phyloP scores from a whole-genome alignment of 2,888 invertebrate species.

The Caenorhabditis sp. region DNA sequence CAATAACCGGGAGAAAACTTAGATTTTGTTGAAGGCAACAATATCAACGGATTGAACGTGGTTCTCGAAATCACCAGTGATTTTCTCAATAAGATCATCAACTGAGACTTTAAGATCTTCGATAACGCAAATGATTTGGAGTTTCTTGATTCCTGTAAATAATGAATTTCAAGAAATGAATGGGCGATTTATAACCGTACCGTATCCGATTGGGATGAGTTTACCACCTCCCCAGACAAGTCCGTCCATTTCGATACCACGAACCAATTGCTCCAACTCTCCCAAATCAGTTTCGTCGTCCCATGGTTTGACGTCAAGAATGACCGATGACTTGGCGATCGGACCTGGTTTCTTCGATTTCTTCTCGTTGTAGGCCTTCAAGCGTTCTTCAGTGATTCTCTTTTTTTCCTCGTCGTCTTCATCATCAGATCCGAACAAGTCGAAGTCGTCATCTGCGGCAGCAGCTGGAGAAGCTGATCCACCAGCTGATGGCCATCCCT shows the following conservation, averaged over 20 bases:
- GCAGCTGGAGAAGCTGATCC: constrained; percentile 41
- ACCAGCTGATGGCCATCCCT: constrained; percentile 55
- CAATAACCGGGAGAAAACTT: constrained; percentile 11
- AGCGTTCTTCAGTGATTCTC: constrained; percentile 84
- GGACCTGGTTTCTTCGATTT: constrained; percentile 90
- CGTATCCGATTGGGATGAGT: constrained; percentile 54
- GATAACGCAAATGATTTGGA: constrained; percentile 66
- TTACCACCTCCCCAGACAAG: constrained; percentile 89
- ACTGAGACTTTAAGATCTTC: constrained; percentile 68
- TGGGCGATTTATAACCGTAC: constrained; percentile 5
- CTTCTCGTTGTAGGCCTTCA: constrained; percentile 90
- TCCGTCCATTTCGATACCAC: constrained; percentile 86
- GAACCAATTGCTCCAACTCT: constrained; percentile 83
- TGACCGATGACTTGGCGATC: constrained; percentile 93
- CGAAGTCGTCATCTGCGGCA: constrained; percentile 61
- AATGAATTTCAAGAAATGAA: not conserved
- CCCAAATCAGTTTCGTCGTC: constrained; percentile 93
- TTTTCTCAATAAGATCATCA: constrained; percentile 64
- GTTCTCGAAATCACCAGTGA: constrained; percentile 58
- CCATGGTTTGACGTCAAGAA: constrained; percentile 97
- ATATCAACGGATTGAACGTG: constrained; percentile 67
- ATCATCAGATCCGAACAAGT: constrained; percentile 68
- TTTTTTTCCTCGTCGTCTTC: constrained; percentile 68
- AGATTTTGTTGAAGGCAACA: constrained; percentile 69
- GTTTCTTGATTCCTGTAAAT: constrained; percentile 62